Evolutionary conservation across 2,888 invertebrate species (phyloP).

Genomic region (Noctua janthe): DNA sequence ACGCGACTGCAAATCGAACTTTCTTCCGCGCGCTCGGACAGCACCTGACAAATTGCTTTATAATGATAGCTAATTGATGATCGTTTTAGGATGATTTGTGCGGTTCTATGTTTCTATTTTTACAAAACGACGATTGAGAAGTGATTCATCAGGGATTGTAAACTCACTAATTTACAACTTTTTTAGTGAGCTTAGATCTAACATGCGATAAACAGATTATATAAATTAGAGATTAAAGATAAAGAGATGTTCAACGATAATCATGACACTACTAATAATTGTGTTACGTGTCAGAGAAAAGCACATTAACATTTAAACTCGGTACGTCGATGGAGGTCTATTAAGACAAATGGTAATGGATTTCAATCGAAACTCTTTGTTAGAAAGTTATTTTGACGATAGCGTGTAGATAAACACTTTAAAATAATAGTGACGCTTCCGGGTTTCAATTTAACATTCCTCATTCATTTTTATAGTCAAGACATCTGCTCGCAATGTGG

Average conservation of each 20-base stretch:
- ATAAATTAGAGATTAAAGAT: conserved; percentile 60
- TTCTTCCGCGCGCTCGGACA: conserved; percentile 73
- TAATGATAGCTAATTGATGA: conserved; percentile 82
- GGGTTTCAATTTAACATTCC: conserved; percentile 74
- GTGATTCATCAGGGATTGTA: conserved; percentile 53
- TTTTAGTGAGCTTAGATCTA: conserved; percentile 40
- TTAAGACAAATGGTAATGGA: conserved; percentile 68
- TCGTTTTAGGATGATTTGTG: conserved; percentile 74
- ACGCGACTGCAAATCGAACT: conserved; percentile 76
- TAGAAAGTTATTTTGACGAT: conserved; percentile 73
- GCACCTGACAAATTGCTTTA: conserved; percentile 83
- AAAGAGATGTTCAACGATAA: conserved; percentile 49
- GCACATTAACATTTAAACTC: conserved; percentile 41
- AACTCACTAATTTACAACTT: conserved; percentile 42
- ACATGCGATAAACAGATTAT: conserved; percentile 58
- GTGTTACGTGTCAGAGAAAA: conserved; percentile 29
- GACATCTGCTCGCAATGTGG: conserved; percentile 67
- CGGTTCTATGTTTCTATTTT: conserved; percentile 66
- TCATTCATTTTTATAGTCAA: conserved; percentile 56
- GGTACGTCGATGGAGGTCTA: conserved; percentile 38
- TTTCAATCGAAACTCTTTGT: conserved; percentile 71
- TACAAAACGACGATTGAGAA: conserved; percentile 41
- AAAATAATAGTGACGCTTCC: conserved; percentile 74
- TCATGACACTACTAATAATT: conserved; percentile 49
- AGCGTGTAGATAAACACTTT: conserved; percentile 75